phyloP scores from a whole-genome alignment of 1,140 invertebrate species.

The Arctopsyche grandis region DNA sequence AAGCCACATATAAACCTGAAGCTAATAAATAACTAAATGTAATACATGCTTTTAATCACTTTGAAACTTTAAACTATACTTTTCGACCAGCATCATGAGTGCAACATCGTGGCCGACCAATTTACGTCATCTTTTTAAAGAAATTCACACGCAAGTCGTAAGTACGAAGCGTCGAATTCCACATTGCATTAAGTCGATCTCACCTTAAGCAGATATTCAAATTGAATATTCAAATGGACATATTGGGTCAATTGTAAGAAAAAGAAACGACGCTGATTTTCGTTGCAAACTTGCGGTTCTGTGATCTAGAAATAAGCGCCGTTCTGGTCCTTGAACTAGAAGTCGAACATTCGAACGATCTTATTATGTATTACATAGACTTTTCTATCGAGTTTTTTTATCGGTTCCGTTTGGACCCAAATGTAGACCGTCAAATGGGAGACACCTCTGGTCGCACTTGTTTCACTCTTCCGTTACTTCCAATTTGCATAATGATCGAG shows the following conservation, averaged over 20 bases:
- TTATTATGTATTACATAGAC: neutral
- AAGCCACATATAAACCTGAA: too few species aligned
- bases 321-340: slow-evolving; percentile 30
- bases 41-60: too few species aligned
- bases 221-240: neutral
- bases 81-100: too few species aligned
- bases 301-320: slow-evolving; percentile 14
- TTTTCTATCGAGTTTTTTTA: slow-evolving; percentile 10
- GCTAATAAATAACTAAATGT: too few species aligned
- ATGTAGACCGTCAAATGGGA: slow-evolving; percentile 34
- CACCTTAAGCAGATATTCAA: neutral
- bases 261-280: neutral
- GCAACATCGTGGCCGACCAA: too few species aligned
- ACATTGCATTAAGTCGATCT: neutral
- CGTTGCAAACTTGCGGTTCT: slow-evolving; percentile 16
- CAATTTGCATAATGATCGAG: slow-evolving; percentile 49
- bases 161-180: neutral
- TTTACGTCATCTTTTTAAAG: too few species aligned
- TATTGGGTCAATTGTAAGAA: neutral
- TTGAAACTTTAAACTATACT: too few species aligned
- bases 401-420: slow-evolving; percentile 3
- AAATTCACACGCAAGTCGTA: neutral
- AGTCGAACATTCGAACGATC: neutral
- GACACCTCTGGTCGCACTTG: slow-evolving; percentile 29
- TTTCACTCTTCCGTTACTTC: slow-evolving; percentile 45